Base-by-base conservation (phyloP, 2,797 vertebrate genomes). In the Gymnoscopelus microlampas region DNA sequence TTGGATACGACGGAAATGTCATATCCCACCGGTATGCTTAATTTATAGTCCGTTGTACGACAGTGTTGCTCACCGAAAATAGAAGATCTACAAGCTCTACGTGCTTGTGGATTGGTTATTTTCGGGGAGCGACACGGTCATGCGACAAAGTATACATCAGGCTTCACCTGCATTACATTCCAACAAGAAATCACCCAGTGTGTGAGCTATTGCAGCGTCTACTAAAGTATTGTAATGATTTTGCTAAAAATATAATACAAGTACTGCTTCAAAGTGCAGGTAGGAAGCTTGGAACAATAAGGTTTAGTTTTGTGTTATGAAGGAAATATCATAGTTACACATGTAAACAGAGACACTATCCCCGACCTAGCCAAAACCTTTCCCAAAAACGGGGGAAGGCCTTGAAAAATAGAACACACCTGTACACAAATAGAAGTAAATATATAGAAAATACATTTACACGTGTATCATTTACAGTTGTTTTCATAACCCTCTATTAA, bases 261-360 rank as follows among this genome's bases (percentile, higher is more conserved):
- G 85, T 88, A 91, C 93, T 92, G 91, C 90, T 86, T 86, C 68
- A 93, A 92, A 92, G 90, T 92, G 91, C 91, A 92, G 89, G 85
- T 85, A 88, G 84, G 88, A 92, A 91, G 91, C 89, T 94, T 94
- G 92, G 93, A 91, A 94, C 92, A 93, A 91, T 44, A 44, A 44
- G 39, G 86, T 89, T 93, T 92, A 87, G 83, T 90, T 89, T 89
- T 90, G 87, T 91, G 87, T 92, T 90, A 89, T 83, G 81, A 92
- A 92, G 89, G 89, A 91, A 93, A 90, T 89, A 91, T 85, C 2
- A 74, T 90, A 83, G 85, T 92, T 88, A 91, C 91, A 93, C 88
- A 89, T 94, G 92, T 94, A 93, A 94, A 94, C 91, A 94, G 91
- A 92, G 91, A 93, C 92, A 93, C 90, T 92, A 89, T 92, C 85